Percentiles rank a stretch among this genome's conserved stretches.
Conservation (phyloP, 1,140 invertebrate species). For the Orussus abietinus region DNA sequence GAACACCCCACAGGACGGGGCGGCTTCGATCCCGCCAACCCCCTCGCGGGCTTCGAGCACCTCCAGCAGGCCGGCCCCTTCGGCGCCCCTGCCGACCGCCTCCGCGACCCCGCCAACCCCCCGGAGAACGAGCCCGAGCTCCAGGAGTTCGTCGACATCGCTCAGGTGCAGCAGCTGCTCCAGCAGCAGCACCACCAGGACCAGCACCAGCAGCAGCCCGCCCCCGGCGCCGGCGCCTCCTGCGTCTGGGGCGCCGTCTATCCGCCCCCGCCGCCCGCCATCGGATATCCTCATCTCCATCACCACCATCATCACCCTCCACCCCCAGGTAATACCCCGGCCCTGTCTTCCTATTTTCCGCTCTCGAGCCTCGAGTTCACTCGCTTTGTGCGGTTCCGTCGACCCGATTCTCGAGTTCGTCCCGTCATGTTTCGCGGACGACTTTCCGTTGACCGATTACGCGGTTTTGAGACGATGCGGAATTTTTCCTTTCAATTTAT, state of each 20-base stretch:
- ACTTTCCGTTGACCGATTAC: background rate
- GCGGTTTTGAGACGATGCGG: no score
- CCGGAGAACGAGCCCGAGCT: slow-evolving; percentile 40
- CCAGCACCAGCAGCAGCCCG: slow-evolving; percentile 33
- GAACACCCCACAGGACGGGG: slow-evolving; percentile 49
- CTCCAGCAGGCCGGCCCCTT: slow-evolving; percentile 42
- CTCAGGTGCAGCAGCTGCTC: slow-evolving; percentile 44
- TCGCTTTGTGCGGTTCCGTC: slow-evolving; percentile 9
- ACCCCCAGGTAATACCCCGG: slow-evolving; percentile 41
- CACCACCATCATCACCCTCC: slow-evolving; percentile 40
- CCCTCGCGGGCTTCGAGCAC: slow-evolving; percentile 45
- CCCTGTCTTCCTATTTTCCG: no score
- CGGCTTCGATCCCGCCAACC: slow-evolving; percentile 44
- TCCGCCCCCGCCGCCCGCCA: slow-evolving; percentile 38
- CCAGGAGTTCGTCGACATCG: slow-evolving; percentile 48
- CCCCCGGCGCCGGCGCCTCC: slow-evolving; percentile 23
- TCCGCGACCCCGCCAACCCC: slow-evolving; percentile 28
- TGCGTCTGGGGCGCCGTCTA: slow-evolving; percentile 47
- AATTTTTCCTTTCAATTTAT: no score
- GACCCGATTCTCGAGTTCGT: no score
- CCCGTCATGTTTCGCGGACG: no score
- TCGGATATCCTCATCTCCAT: slow-evolving; percentile 41
- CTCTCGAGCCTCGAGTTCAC: no score
- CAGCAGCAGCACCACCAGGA: slow-evolving; percentile 44
- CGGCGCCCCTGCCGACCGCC: slow-evolving; percentile 28